Evolutionary conservation across 1,140 invertebrate genomes (phyloP).

Genomic region (Drosophila seguyi): DNA sequence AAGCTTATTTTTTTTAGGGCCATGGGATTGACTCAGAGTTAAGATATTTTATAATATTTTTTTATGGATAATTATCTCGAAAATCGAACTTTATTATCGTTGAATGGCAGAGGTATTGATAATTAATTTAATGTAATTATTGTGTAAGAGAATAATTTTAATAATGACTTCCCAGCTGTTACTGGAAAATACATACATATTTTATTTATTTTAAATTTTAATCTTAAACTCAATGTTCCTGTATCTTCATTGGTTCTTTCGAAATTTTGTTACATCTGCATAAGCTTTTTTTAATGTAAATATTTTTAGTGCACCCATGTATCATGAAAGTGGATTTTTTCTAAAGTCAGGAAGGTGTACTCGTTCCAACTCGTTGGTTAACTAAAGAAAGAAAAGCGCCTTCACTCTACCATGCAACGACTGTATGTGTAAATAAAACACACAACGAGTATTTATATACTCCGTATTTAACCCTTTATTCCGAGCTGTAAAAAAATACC

Average conservation of each 20-base stretch:
- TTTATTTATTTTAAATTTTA: background rate
- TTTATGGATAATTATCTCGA: background rate
- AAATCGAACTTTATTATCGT: background rate
- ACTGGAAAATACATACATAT: background rate
- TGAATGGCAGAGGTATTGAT: background rate
- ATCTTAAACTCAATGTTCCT: background rate
- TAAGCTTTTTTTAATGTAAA: background rate
- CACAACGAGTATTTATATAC: conserved; percentile 1
- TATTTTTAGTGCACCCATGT: background rate
- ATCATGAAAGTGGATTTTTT: conserved; percentile 16
- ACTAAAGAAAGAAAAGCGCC: conserved; percentile 31
- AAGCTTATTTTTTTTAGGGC: background rate
- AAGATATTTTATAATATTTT: background rate
- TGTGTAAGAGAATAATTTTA: background rate
- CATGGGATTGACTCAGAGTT: background rate
- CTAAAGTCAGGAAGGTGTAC: background rate
- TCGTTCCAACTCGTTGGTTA: conserved; percentile 36
- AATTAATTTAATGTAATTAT: background rate
- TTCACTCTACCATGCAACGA: conserved; percentile 14
- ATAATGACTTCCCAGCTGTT: background rate
- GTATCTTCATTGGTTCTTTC: background rate
- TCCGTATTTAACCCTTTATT: conserved; percentile 23
- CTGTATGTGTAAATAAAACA: conserved; percentile 21
- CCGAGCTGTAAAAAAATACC: conserved; percentile 1
- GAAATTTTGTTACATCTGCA: background rate